Evolutionary conservation across 2,113 vertebrate genomes (phyloP).

Genomic region (Catagonus wagneri): DNA sequence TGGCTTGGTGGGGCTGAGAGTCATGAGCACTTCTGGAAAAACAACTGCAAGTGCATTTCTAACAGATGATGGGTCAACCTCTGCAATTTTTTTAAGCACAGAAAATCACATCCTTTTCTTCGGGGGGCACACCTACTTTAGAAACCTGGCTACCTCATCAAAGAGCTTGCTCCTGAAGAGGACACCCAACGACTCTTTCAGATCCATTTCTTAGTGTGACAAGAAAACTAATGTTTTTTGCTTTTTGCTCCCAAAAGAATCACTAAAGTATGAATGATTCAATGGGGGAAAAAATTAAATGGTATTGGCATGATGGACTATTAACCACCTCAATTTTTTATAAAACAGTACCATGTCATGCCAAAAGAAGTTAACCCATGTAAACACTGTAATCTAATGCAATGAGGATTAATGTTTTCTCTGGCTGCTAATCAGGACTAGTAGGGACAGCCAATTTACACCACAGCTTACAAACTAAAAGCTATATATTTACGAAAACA

Average conservation of each 20-base stretch:
- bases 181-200: background rate
- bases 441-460: conserved; percentile 45
- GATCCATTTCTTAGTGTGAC: conserved; percentile 17
- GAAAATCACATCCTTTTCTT: conserved; percentile 24
- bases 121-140: background rate
- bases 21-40: conserved; percentile 72
- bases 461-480: conserved; percentile 44
- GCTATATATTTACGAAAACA: conserved; percentile 35
- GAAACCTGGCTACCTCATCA: conserved; percentile 26
- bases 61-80: conserved; percentile 67
- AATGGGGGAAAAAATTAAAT: conserved; percentile 49
- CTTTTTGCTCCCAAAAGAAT: conserved; percentile 50
- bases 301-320: conserved; percentile 50
- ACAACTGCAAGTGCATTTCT: conserved; percentile 75
- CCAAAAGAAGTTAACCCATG: conserved; percentile 68
- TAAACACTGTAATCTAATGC: conserved; percentile 56
- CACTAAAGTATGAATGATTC: conserved; percentile 65
- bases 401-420: conserved; percentile 63
- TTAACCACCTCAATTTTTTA: conserved; percentile 30
- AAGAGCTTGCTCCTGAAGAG: background rate
- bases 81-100: background rate
- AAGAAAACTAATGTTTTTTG: conserved; percentile 56
- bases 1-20: conserved; percentile 74
- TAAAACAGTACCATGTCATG: conserved; percentile 47
- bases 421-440: conserved; percentile 63